Evolutionary conservation across 2,888 invertebrate genomes (phyloP).

Genomic region (Deilephila elpenor): DNA sequence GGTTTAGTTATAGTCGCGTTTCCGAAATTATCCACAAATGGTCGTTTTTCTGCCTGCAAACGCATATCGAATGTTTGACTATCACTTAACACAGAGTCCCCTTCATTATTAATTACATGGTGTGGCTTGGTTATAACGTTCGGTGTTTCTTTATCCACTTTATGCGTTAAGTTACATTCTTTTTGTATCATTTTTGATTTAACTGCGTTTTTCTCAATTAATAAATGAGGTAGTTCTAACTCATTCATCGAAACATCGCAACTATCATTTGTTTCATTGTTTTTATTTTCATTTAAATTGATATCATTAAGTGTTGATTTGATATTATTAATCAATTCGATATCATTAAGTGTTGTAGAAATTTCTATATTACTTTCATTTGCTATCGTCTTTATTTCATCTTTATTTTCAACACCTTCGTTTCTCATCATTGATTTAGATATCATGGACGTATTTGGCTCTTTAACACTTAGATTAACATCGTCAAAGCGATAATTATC

Average conservation of each 20-base stretch:
- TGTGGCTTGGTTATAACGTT: no score
- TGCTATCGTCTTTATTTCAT: slow-evolving; percentile 34
- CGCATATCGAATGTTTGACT: no score
- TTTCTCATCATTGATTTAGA: no score
- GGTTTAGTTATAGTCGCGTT: slow-evolving; percentile 34
- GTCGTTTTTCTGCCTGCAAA: no score
- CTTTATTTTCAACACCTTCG: slow-evolving; percentile 32
- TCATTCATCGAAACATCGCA: slow-evolving; percentile 35
- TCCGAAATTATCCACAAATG: background rate
- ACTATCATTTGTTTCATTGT: slow-evolving; percentile 30
- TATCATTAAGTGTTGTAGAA: slow-evolving; percentile 13
- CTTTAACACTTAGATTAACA: no score
- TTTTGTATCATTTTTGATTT: slow-evolving; percentile 4
- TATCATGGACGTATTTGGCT: no score
- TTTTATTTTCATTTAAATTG: slow-evolving; percentile 10
- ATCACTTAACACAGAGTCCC: no score
- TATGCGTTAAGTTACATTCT: background rate
- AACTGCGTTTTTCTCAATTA: slow-evolving; percentile 33
- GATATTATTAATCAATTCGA: no score
- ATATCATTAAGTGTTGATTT: slow-evolving; percentile 19
- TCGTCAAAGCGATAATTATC: no score
- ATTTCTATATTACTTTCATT: slow-evolving; percentile 11
- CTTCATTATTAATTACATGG: no score
- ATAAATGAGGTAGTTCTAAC: slow-evolving; percentile 37
- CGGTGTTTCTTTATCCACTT: no score